Conservation (phyloP, 2,113 vertebrate genomes). For the Dicaeum eximium region DNA sequence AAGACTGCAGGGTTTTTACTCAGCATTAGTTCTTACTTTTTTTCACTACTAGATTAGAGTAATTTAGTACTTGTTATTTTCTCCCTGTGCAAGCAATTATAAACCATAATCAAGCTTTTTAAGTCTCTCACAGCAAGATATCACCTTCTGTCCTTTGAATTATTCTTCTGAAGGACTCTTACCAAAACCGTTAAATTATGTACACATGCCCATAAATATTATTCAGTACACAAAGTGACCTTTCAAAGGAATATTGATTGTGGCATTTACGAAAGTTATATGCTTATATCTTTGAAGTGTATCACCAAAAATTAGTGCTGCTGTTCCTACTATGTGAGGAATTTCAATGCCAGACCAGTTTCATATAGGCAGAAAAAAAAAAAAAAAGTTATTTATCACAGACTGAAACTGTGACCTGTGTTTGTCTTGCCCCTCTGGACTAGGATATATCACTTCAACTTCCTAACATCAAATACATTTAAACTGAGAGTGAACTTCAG, state of each 20-base stretch:
- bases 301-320: neutral
- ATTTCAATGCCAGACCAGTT: neutral
- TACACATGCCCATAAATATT: neutral
- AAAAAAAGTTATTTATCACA: neutral
- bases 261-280: neutral
- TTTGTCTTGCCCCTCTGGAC: neutral
- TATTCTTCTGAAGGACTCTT: conserved; percentile 9
- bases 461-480: neutral
- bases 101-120: conserved; percentile 38
- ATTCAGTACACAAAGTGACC: neutral
- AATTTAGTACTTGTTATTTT: conserved; percentile 42
- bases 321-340: neutral
- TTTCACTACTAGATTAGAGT: conserved; percentile 2
- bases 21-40: neutral
- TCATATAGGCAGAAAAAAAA: no score
- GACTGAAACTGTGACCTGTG: neutral
- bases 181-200: neutral
- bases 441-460: neutral
- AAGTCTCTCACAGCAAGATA: conserved; percentile 27
- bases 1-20: conserved; percentile 3
- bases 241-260: neutral
- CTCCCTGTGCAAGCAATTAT: conserved; percentile 27
- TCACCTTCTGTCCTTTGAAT: conserved; percentile 11
- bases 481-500: neutral
- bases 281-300: neutral